Evolutionary conservation across 2,888 invertebrate species (phyloP), one percentile per base, ranked within the genome.

Genomic region (Magallana nippona): DNA sequence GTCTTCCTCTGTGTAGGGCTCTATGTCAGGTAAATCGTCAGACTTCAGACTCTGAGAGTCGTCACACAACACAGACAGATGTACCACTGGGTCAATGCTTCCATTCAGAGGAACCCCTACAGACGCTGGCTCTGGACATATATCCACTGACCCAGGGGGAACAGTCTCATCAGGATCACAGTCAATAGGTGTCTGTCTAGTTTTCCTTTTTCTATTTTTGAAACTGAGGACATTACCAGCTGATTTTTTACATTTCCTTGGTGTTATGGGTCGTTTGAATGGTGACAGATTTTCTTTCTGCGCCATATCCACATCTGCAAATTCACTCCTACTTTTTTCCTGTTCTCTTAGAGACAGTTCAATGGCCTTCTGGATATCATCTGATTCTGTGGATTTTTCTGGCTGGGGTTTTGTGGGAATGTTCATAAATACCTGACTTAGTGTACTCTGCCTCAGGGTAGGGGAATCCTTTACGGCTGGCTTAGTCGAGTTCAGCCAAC

Each of bases 61-160:
- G 63, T 82, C 82, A 83, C 90, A 90, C 60, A 86, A 82, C 79
- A 87, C 78, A 15, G 90, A 88, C 32, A 90, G 84, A 55, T 88
- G 86, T 15, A 88, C 86, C 63, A 84, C 88, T 71, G 90, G 90
- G 55, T 89, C 90, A 22, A 90, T 27, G 82, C 90, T 90, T 17
- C 89, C 87, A 85, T 90, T 90, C 55, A 84, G 22, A 71, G 10
- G 55, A 15, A 13, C 19, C 3, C 19, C 78, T 1, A n/a, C 10
- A 58, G 58, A 55, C 15, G 55, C n/a, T 11, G 17, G 62, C 1
- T 63, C 71, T 27, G 22, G 71, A 15, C 27, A 71, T 32, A 22
- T 13, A 10, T 32, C 57, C 27, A 55, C 71, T 78, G 27, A 10
- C 56, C 55, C 55, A 58, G 13, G 13, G 55, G 84, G 57, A 13